Conservation (phyloP, 2,113 vertebrate species). For the Morone chrysops region DNA sequence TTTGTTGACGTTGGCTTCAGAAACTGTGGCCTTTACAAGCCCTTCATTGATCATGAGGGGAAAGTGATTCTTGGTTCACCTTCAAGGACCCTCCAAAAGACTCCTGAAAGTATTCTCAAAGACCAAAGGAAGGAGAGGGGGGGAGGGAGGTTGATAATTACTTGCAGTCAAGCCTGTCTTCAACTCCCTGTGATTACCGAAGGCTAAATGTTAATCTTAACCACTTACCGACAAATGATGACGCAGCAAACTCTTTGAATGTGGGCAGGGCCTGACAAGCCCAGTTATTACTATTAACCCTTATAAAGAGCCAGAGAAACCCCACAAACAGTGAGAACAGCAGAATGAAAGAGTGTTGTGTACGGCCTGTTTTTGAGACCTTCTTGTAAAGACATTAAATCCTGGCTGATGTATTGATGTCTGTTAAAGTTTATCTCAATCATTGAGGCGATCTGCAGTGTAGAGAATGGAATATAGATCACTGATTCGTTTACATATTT, state of each 20-base stretch:
- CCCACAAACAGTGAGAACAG: not conserved
- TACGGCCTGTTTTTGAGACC: too few species aligned
- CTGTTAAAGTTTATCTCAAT: too few species aligned
- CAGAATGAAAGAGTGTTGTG: too few species aligned
- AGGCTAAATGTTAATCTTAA: constrained; percentile 18
- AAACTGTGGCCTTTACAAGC: too few species aligned
- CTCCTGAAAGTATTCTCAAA: not conserved
- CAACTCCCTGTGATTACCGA: constrained; percentile 43
- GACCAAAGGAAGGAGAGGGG: not conserved
- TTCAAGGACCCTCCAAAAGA: not conserved
- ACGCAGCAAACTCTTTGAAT: constrained; percentile 3
- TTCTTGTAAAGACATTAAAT: too few species aligned
- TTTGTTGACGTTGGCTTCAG: too few species aligned
- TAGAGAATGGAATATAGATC: too few species aligned
- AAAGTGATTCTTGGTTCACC: not conserved
- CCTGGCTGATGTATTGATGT: too few species aligned
- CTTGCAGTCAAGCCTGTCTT: constrained; percentile 29
- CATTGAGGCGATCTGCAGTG: too few species aligned
- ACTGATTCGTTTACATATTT: too few species aligned
- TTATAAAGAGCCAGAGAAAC: not conserved
- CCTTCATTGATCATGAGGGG: not conserved
- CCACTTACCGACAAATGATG: constrained; percentile 34
- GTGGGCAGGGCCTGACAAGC: not conserved
- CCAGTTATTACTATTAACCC: not conserved
- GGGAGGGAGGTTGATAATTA: constrained; percentile 17